Evolutionary conservation across 1,140 invertebrate genomes (phyloP).

Genomic region (Trachelipus rathkii): DNA sequence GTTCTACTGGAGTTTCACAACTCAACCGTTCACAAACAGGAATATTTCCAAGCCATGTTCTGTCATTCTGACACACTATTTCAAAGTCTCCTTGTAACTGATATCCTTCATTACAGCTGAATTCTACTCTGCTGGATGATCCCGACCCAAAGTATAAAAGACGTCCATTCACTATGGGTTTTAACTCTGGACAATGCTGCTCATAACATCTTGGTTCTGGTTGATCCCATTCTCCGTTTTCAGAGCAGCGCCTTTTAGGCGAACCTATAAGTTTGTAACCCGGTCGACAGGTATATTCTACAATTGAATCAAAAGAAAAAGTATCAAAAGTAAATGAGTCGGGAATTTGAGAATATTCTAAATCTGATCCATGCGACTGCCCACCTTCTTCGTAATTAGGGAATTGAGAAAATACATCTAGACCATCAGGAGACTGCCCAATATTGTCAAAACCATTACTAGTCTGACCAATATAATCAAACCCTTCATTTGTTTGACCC

Average conservation of each 20-base stretch:
- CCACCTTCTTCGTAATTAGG: too few species aligned
- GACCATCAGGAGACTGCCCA: not conserved
- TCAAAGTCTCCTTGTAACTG: conserved; percentile 46
- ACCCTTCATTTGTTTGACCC: conserved; percentile 23
- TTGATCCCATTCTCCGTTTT: conserved; percentile 39
- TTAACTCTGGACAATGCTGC: conserved; percentile 33
- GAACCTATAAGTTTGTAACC: conserved; percentile 42
- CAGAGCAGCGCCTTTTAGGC: conserved; percentile 25
- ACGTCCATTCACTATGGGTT: conserved; percentile 30
- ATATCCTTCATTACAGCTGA: conserved; percentile 49
- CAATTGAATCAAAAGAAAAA: conserved; percentile 28
- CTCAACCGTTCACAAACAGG: conserved; percentile 47
- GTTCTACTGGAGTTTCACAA: conserved; percentile 45
- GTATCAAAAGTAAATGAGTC: not conserved
- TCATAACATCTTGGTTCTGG: conserved; percentile 42
- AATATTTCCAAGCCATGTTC: conserved; percentile 42
- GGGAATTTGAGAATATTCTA: not conserved
- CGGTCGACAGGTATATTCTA: conserved; percentile 39
- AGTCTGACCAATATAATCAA: conserved; percentile 21
- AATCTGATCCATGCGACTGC: too few species aligned
- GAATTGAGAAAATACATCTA: not conserved
- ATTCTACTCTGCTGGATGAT: conserved; percentile 45
- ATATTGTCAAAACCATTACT: conserved; percentile 12
- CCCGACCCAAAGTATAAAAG: conserved; percentile 39
- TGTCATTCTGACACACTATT: conserved; percentile 46